Base-by-base conservation (phyloP, 2,113 vertebrate genomes). In the Eira barbara region DNA sequence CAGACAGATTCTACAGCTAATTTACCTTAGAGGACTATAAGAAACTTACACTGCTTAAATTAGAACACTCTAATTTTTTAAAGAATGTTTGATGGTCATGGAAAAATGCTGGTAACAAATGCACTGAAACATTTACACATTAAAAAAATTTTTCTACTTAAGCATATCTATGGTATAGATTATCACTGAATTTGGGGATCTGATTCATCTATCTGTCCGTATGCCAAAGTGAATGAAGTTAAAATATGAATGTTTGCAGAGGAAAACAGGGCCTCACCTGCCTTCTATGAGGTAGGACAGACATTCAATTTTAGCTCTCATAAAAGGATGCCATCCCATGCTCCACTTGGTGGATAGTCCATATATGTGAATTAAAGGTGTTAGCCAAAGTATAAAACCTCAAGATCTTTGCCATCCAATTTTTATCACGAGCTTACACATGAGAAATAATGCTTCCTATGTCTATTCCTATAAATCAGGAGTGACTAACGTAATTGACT, bases 1-100 rank as follows among this genome's bases (percentile, higher is more conserved):
- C 0, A 94, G 31, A 92, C 76, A 82, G 1, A 84, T 69, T 74
- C 73, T 65, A 94, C 7, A 89, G 39, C 20, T 93, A 69, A 97
- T 78, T 67, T 89, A 92, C 55, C 42, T 89, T 45, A 23, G 52
- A 81, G 31, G 52, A 69, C 34, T 74, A 45, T 7, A 61, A 92
- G 71, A 95, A 94, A 89, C 47, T 76, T 89, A 67, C 2, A 91
- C 79, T 49, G 59, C 36, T 93, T 93, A 95, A 84, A 69, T 84
- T 74, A 96, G 61, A 88, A 89, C 18, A 95, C 27, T 87, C 61
- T 69, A 74, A 42, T 52, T 89, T 47, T 79, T 71, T 6, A 80
- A 69, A 27, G 76, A 78, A 69, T 15, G 87, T 39, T 57, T 89
- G 65, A 61, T 29, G 59, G 42, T 81, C 59, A 93, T 36, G 36